Evolutionary conservation across 2,113 vertebrate genomes (phyloP), one percentile per base, ranked within the genome.

Genomic region (Psephotus haematonotus): DNA sequence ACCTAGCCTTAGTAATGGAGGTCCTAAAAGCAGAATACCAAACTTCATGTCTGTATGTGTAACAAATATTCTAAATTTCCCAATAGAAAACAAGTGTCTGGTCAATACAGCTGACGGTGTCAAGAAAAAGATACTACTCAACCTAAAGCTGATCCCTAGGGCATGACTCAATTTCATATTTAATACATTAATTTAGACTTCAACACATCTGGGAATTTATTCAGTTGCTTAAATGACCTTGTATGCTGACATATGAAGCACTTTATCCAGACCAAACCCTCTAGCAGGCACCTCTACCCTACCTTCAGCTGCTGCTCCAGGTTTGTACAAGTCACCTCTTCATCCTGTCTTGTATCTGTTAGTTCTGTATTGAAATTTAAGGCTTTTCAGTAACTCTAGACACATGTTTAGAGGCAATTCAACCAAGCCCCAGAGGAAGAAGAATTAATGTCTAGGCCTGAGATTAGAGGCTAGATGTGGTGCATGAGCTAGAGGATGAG

Each of bases 391-490:
- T 62, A 16, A 31, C 33, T 23, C 8, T 27, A 39, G 10, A 41
- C 5, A 27, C 11, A 10, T 3, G 0, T 7, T 22, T 20, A 76
- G 29, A 60, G 37, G 6, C 3, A 77, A 72, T 46, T 65, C 7
- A 52, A 11, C 3, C 5, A 44, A 74, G 3, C 2, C 7, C 5
- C 25, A 53, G 23, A 57, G 17, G 0, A 0, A 33, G 7, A 65
- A 17, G 11, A 27, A 13, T 31, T 62, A 2, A 31, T 20, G 1
- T 55, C 19, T 44, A 33, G 31, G 4, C 18, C 27, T 69, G 59
- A 62, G 88, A 74, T 67, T 33, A 49, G 29, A 50, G 27, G 7
- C 17, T 43, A 24, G 7, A 15, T 28, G 15, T 22, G 3, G 8
- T 39, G 5, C 7, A 67, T 49, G 22, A 18, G 3, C 6, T 59